Evolutionary conservation across 2,888 invertebrate species (phyloP), one percentile per base, ranked within the genome.

Genomic region (Escarpia spicata): DNA sequence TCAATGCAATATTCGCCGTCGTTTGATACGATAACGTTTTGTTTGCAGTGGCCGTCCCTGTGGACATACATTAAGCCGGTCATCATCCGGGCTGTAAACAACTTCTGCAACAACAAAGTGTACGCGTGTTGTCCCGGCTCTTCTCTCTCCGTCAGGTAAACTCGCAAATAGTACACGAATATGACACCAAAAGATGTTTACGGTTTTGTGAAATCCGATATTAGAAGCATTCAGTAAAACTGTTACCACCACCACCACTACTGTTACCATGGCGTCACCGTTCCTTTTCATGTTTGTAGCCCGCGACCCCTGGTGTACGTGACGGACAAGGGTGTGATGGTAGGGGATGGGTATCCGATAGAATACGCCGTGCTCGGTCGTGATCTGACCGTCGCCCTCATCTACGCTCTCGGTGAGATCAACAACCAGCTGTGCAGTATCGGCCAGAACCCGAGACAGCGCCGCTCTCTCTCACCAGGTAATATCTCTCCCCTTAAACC

Each of bases 71-170:
- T 75, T 26, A 75, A 75, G 75, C 75, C 75, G n/a, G 26, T 75
- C 19, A 75, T 75, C 75, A 75, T 26, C 26, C 75, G 75, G 4
- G 75, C 75, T 1, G 75, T 75, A 1, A 75, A 75, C 75, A 75
- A 75, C n/a, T 75, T 75, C 75, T 75, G 75, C 75, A 75, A 75
- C 75, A 26, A 19, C 26, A 75, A 75, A 75, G 75, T 75, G 19
- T 75, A 75, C 75, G 75, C 75, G 19, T 75, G 75, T 75, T 75
- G 75, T 75, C 75, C 75, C n/a, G 75, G 75, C 26, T 75, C 75
- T 19, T 26, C 75, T 3, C 75, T 75, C 26, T 19, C 75, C 19
- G n/a, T 75, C 75, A 75, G 75, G 75, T 75, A 75, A n/a, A 75
- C n/a, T 26, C 75, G n/a, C n/a, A 52, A 52, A 52, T 15, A 52